These are phyloP conservation scores for Mus minutoides DNA, from an alignment of 2,797 vertebrate genomes.

Conservation along the genomic window DNA sequence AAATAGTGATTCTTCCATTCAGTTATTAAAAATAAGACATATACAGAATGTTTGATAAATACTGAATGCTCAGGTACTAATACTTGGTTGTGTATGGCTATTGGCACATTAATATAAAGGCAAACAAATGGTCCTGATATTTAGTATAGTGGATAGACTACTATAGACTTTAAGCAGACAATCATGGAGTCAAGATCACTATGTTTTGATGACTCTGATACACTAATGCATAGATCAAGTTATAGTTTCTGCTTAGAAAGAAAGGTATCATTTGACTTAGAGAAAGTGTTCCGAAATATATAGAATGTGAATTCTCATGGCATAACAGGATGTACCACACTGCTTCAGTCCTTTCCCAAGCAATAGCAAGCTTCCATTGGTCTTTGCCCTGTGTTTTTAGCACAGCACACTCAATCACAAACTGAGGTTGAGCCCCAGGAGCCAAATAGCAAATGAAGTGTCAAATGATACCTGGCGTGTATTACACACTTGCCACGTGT, in stretches of 20 bases:
- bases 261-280: not conserved
- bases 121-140: not conserved
- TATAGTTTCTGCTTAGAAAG: not conserved
- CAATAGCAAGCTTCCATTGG: not conserved
- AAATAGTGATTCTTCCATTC: not conserved
- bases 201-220: not conserved
- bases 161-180: not conserved
- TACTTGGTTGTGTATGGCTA: not conserved
- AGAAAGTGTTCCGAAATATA: not conserved
- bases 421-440: not conserved
- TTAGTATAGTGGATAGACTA: not conserved
- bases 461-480: not conserved
- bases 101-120: not conserved
- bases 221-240: not conserved
- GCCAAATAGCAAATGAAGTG: not conserved
- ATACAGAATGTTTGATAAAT: not conserved
- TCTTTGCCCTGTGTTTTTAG: not conserved
- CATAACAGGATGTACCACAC: not conserved
- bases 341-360: not conserved
- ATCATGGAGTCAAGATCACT: not conserved
- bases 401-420: not conserved
- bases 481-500: not conserved
- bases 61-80: not conserved
- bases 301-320: not conserved
- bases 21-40: not conserved